Evolutionary conservation across 2,888 invertebrate genomes (phyloP), one percentile per base, ranked within the genome.

Genomic region (Schizaphis graminum): DNA sequence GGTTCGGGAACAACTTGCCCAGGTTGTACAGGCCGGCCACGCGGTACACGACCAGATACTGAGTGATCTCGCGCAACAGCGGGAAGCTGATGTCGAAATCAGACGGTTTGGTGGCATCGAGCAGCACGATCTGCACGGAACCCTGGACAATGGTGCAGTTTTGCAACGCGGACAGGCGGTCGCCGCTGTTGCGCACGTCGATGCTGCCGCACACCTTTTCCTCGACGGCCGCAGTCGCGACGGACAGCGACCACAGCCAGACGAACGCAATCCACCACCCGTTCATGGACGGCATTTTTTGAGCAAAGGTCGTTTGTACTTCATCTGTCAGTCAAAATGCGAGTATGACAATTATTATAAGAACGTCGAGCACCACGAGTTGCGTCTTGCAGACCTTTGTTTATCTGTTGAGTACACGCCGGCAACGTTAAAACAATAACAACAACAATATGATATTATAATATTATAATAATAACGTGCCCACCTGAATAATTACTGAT

Each of bases 1-100:
- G 96, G 96, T 99, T 99, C 89, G 99, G 99, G 96, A 99, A 99
- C 92, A 99, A 96, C 95, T 97, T 97, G n/a, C 97, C 97, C 95
- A 99, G 96, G 95, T 98, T 98, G 94, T 96, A 97, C 93, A 99
- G 96, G 88, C 98, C 98, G 95, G 97, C 97, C 93, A 98, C 97
- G 95, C 97, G 96, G 96, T 98, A 99, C 92, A 99, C 96, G 94
- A 99, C 96, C 94, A 99, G 96, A 96, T 97, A 99, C 95, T 98
- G 99, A 49, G 99, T 99, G 96, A 99, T 98, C 97, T 99, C 99
- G 96, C 97, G 97, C 93, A 99, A 97, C 95, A 97, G 96, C 3
- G 99, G 99, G 96, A 98, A 99, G 95, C 97, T 97, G 96, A 97
- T 97, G 95, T 96, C 96, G 0, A 95, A 92, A 49, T 92, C 92